Percentiles rank a stretch among this genome's conserved stretches.
Evolutionary conservation across 2,113 vertebrate genomes (phyloP).

Genomic region (Athene cunicularia): DNA sequence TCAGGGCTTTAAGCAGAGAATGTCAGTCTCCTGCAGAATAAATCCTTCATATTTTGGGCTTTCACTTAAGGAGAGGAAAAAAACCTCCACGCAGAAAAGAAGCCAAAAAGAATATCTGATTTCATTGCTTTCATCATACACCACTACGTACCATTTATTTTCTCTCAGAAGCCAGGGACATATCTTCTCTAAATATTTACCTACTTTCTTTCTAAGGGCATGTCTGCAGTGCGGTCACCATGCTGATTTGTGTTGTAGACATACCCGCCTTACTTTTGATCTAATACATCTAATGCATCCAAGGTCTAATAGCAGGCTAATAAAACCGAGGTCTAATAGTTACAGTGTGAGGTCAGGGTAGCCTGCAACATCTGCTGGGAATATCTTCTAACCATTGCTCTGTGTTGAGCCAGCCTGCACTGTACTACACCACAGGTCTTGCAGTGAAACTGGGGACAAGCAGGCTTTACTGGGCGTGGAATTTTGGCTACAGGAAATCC

Average conservation of each 20-base stretch:
- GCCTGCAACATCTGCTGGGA: background rate
- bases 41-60: constrained; percentile 21
- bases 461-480: rapidly evolving
- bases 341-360: background rate
- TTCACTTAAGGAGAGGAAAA: background rate
- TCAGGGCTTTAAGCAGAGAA: background rate
- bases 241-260: background rate
- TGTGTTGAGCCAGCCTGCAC: background rate
- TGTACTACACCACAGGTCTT: background rate
- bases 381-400: background rate
- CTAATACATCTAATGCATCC: background rate
- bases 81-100: background rate
- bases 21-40: constrained; percentile 26
- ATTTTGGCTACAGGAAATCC: background rate
- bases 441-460: background rate
- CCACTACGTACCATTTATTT: background rate
- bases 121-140: constrained; percentile 2
- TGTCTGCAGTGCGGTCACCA: background rate
- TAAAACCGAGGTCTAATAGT: background rate
- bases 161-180: background rate
- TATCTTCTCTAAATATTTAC: constrained; percentile 26
- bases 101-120: constrained; percentile 1
- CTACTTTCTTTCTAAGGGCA: background rate
- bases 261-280: background rate
- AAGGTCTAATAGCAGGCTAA: background rate